Conservation (phyloP, 1,140 invertebrate genomes). For the Xylocopa sonorina region DNA sequence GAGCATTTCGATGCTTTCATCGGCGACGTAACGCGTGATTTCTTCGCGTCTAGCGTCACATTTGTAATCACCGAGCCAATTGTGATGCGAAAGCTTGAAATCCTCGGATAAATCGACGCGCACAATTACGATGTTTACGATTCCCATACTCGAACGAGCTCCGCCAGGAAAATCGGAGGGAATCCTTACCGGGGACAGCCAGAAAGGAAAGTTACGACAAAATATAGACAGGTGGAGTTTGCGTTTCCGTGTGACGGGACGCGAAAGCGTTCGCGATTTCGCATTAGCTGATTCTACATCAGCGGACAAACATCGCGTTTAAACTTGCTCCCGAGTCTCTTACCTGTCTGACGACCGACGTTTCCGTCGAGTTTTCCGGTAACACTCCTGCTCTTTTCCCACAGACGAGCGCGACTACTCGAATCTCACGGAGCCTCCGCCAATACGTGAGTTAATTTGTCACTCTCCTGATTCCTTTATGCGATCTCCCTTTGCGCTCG, state of each 20-base stretch:
- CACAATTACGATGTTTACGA: background rate
- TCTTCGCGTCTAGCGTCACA: no score
- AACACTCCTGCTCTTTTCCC: constrained; percentile 18
- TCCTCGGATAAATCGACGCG: background rate
- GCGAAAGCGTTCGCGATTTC: constrained; percentile 38
- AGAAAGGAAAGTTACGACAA: constrained; percentile 6
- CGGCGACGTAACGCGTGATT: no score
- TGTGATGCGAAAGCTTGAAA: background rate
- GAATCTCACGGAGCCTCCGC: constrained; percentile 48
- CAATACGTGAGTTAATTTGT: constrained; percentile 53
- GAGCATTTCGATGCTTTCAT: no score
- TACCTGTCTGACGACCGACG: constrained; percentile 42
- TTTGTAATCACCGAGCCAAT: no score
- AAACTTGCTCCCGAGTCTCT: constrained; percentile 44
- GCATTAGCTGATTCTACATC: constrained; percentile 43
- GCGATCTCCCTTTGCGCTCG: constrained; percentile 9
- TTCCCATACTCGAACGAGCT: background rate
- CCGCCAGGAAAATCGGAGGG: background rate
- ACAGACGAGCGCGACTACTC: constrained; percentile 14
- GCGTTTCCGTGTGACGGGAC: constrained; percentile 40
- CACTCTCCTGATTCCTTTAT: constrained; percentile 32
- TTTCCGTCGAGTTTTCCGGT: constrained; percentile 49
- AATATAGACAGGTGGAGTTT: constrained; percentile 36
- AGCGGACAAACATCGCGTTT: constrained; percentile 54
- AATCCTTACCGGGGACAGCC: background rate